These are phyloP conservation scores for Lycocerus yunnanus DNA, from an alignment of 2,888 invertebrate genomes.

Conservation along the genomic window DNA sequence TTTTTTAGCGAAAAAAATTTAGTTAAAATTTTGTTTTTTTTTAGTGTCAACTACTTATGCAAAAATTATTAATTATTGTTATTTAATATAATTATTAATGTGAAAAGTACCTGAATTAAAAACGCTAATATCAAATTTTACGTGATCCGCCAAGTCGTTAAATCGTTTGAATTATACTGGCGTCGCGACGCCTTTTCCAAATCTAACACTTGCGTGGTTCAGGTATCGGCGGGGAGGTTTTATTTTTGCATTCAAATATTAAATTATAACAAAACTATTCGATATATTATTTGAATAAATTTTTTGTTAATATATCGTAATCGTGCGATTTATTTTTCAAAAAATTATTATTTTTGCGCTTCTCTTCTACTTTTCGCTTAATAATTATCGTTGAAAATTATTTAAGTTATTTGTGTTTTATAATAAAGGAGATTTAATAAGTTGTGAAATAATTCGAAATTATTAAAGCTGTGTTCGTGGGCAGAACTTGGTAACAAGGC, in stretches of 20 bases:
- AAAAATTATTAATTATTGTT: not conserved
- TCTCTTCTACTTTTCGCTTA: not conserved
- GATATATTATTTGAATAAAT: not conserved
- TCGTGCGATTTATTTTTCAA: not conserved
- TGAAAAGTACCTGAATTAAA: not conserved
- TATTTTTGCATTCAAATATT: not conserved
- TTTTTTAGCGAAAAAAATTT: not conserved
- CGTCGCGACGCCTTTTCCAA: slow-evolving; percentile 25
- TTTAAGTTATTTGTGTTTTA: not conserved
- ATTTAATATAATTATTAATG: not conserved
- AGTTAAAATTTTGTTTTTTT: not conserved
- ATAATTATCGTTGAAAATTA: not conserved
- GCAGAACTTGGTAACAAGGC: not conserved
- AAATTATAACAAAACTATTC: not conserved
- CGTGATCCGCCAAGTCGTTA: slow-evolving; percentile 30
- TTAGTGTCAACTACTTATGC: not conserved
- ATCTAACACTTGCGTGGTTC: slow-evolving; percentile 12
- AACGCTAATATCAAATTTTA: slow-evolving; percentile 21
- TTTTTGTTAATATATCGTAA: not conserved
- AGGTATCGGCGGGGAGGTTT: slow-evolving; percentile 1
- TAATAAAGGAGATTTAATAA: not conserved
- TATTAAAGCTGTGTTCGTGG: not conserved
- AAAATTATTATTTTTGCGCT: not conserved
- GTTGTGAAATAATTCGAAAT: not conserved
- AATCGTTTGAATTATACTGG: slow-evolving; percentile 36